A percentile compares a stretch with the other conserved stretches of the same genome.
Conservation (phyloP, 2,888 invertebrate species). For the Meiosimyza decipiens region DNA sequence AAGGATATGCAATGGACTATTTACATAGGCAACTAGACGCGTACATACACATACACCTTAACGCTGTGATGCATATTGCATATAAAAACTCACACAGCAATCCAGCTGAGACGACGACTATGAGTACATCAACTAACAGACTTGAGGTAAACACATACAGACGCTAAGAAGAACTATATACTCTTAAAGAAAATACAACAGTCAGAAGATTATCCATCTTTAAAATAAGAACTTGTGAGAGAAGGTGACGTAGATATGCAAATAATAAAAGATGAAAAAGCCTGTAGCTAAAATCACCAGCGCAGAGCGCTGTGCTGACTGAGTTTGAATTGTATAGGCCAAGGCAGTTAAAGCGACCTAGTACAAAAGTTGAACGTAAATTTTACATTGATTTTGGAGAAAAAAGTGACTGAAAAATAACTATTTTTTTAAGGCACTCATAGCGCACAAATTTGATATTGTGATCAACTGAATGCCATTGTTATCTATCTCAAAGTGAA, state of each 20-base stretch:
- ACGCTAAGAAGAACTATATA: background rate
- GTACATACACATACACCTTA: background rate
- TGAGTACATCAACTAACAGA: background rate
- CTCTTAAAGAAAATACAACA: background rate
- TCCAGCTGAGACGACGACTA: background rate
- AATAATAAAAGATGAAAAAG: background rate
- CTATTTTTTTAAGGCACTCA: too few species aligned
- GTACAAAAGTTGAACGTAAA: too few species aligned
- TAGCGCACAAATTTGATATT: too few species aligned
- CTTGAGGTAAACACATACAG: slow-evolving; percentile 1
- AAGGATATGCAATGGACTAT: slow-evolving; percentile 22
- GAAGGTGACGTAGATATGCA: slow-evolving; percentile 1
- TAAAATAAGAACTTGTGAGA: background rate
- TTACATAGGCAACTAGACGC: slow-evolving; percentile 6
- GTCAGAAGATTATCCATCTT: slow-evolving; percentile 12
- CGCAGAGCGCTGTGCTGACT: background rate
- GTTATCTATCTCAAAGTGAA: too few species aligned
- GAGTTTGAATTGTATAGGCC: too few species aligned
- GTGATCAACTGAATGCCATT: too few species aligned
- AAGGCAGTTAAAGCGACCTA: too few species aligned
- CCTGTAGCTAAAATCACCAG: background rate
- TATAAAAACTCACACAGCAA: background rate
- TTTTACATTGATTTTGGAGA: too few species aligned
- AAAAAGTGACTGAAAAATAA: too few species aligned
- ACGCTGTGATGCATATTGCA: too few species aligned